Base-by-base conservation (phyloP, 2,888 invertebrate genomes). In the Heliconius cydno region DNA sequence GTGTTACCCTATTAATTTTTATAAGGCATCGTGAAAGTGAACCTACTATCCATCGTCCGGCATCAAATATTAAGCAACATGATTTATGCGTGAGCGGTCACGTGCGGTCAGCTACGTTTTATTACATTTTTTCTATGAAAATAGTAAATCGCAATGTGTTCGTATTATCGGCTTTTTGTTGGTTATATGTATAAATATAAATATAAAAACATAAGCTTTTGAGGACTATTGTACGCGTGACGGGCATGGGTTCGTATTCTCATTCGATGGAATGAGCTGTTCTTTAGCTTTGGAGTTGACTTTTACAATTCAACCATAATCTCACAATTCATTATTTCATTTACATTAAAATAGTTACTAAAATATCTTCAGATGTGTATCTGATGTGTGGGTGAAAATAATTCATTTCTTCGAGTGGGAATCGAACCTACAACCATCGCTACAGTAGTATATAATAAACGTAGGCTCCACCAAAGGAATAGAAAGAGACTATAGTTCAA, bases 1-100 rank as follows among this genome's bases (percentile, higher is more conserved):
- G 80, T 84, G 84, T 80, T 86, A 86, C 87, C 84, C 87, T 91
- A 92, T 93, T 91, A 91, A 93, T 92, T 92, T 93, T 92, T 89
- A 93, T 91, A 88, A 83, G 90, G 84, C 88, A 87, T 86, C 91
- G 83, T 86, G 80, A 77, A 86, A 88, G 85, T 87, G 79, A 34
- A 79, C 63, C 76, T 57, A 70, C 78, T 74, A 90, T 90, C 90
- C 91, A 89, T 88, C 85, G 84, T 81, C 81, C 82, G 84, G 85
- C 86, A 91, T 94, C 90, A 93, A 94, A 93, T 93, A 94, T 94
- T 90, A 91, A 92, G 86, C 87, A 82, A 76, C 82, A 84, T 90
- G 93, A 93, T 92, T 92, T 93, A 93, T 92, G 87, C 84, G 83
- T 82, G 83, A 84, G 85, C 85, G 87, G 92, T 90, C 93, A 92